A percentile compares a stretch with the other conserved stretches of the same genome.
These are phyloP conservation scores for Pterois miles DNA, from an alignment of 2,797 vertebrate species.

Conservation along the genomic window DNA sequence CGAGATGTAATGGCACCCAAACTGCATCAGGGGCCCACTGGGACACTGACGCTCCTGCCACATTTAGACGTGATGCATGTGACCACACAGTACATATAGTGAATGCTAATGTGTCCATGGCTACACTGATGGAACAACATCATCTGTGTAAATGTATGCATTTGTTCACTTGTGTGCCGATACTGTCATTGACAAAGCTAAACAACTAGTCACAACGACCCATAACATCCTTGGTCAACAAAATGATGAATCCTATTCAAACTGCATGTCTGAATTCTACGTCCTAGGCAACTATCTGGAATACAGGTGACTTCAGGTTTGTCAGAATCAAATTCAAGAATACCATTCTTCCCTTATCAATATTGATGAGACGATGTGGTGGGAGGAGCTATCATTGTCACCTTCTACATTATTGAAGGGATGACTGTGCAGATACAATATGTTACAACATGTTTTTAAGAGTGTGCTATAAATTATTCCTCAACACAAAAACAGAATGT, in stretches of 20 bases:
- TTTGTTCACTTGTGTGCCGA: conserved; percentile 3
- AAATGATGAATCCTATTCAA: not conserved
- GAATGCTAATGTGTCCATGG: conserved; percentile 1
- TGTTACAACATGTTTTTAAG: not conserved
- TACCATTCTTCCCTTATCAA: not conserved
- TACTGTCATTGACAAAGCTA: not conserved
- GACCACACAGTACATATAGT: not conserved
- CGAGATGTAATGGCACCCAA: not conserved
- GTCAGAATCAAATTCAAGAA: not conserved
- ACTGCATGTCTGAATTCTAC: not conserved
- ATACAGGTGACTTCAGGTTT: not conserved
- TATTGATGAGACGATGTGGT: not conserved
- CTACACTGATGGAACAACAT: not conserved
- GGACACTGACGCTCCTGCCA: too few species aligned
- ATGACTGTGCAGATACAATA: conserved; percentile 7
- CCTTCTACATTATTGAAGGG: not conserved
- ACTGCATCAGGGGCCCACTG: not conserved
- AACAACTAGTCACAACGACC: not conserved
- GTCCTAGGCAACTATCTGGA: not conserved
- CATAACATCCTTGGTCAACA: not conserved
- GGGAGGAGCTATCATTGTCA: not conserved
- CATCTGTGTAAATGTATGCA: not conserved
- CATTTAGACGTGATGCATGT: not conserved
- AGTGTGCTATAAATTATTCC: conserved; percentile 6
- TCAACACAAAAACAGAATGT: conserved; percentile 7